These are phyloP conservation scores for Oscheius myriophilus DNA, from an alignment of 2,888 invertebrate genomes.

Conservation along the genomic window DNA sequence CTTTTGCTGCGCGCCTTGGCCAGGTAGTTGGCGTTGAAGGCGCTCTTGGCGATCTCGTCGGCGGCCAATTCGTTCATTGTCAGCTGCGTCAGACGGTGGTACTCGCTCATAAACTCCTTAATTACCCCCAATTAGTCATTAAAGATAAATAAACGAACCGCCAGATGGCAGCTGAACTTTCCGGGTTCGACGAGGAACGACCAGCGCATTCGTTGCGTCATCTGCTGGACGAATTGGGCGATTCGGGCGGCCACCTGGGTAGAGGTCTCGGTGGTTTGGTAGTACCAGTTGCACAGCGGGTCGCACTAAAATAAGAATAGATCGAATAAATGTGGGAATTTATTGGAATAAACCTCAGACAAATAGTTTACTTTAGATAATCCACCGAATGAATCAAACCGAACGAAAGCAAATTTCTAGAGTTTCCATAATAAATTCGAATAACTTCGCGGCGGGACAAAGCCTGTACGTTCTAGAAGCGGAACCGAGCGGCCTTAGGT, in stretches of 20 bases:
- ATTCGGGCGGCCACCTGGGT: conserved; percentile 49
- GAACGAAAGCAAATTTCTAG: too few species aligned
- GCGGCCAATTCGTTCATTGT: conserved; percentile 46
- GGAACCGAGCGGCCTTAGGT: too few species aligned
- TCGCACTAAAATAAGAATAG: conserved; percentile 41
- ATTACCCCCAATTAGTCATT: conserved; percentile 1
- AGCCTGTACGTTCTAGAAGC: too few species aligned
- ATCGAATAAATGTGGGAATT: neutral
- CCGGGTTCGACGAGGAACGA: conserved; percentile 65
- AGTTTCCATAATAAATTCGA: too few species aligned
- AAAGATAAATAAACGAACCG: conserved; percentile 32
- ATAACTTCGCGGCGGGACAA: too few species aligned
- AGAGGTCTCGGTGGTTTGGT: conserved; percentile 43
- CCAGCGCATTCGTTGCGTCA: conserved; percentile 56
- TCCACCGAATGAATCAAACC: too few species aligned
- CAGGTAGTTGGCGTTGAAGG: conserved; percentile 62
- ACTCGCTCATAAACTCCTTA: conserved; percentile 62
- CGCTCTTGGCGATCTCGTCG: conserved; percentile 55
- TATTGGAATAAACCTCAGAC: neutral
- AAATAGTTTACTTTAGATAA: too few species aligned
- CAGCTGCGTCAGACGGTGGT: conserved; percentile 59
- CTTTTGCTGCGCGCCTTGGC: conserved; percentile 61
- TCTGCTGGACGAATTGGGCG: conserved; percentile 44
- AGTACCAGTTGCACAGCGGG: conserved; percentile 56
- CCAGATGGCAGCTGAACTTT: conserved; percentile 61